A percentile compares a stretch with the other conserved stretches of the same genome.
Evolutionary conservation across 2,797 vertebrate species (phyloP).

Genomic region (Periparus ater): DNA sequence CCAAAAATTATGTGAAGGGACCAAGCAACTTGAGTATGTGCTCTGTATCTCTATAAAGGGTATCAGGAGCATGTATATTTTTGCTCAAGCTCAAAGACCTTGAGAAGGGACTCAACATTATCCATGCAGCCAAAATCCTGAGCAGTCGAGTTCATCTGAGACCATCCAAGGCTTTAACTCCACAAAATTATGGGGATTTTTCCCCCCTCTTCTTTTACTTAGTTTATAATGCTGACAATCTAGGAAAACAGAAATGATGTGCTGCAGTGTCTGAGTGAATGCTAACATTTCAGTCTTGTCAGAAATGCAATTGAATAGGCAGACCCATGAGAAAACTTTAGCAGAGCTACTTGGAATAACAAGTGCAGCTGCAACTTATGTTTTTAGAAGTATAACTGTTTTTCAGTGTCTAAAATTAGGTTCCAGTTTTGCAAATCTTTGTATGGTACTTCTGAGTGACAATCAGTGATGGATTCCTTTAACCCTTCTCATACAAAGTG

Average conservation of each 20-base stretch:
- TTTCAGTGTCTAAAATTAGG: conserved; percentile 31
- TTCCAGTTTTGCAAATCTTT: neutral
- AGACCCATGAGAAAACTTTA: conserved; percentile 16
- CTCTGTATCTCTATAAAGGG: neutral
- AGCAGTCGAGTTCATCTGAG: neutral
- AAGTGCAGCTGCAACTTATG: conserved; percentile 22
- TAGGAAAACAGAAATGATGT: neutral
- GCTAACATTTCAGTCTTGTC: neutral
- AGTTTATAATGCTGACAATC: neutral
- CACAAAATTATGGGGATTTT: neutral
- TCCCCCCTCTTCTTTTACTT: neutral
- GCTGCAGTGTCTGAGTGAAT: neutral
- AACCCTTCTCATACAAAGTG: neutral
- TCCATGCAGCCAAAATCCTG: neutral
- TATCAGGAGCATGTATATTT: neutral
- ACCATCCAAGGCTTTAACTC: neutral
- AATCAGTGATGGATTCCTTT: neutral
- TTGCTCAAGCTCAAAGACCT: neutral
- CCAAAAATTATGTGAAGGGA: neutral
- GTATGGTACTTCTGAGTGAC: neutral
- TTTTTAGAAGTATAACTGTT: neutral
- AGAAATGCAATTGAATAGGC: neutral
- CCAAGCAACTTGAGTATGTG: neutral
- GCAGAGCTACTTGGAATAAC: conserved; percentile 10
- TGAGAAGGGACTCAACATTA: neutral